Evolutionary conservation across 2,113 vertebrate genomes (phyloP), one percentile per base, ranked within the genome.

Genomic region (Cyanistes caeruleus): DNA sequence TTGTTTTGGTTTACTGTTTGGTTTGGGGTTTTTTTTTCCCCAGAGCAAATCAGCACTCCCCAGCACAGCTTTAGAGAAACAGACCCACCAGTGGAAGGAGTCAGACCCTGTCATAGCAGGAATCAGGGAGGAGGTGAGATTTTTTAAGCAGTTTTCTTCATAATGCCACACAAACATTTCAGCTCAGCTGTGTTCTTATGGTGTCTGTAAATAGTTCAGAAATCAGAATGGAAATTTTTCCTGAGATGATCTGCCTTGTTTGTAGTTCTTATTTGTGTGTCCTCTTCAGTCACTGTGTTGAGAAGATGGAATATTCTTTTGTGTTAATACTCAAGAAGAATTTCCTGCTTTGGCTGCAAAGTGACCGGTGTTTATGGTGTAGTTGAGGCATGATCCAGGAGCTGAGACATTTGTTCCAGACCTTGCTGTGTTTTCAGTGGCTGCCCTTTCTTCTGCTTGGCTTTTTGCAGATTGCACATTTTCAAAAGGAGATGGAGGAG

Each of bases 401-500:
- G 49, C 82, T 35, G n/a, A 2, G 12, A 9, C 16, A 3, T 39
- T 79, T 63, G 21, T 93, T 80, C 39, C 67, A 87, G 52, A 31
- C 43, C 21, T 22, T 46, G 22, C 68, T 24, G 0, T 53, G 46
- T 84, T 63, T 13, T 16, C 58, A 65, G 18, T 33, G 37, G 23
- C 23, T 58, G 35, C 31, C 8, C n/a, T 74, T 69, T 73, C 41
- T 69, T 24, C 28, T 1, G 0, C 24, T 84, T 95, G 37, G 51
- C 81, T 73, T 39, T 35, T 39, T 35, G 25, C 92, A 99, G 99
- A 99, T 99, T 18, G 97, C 98, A 10, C 99, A 99, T 95, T 99
- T 99, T 88, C 99, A 99, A 93, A 99, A 99, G 96, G 99, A 99
- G 95, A 91, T 99, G 87, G 99, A 99, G 33, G 99, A 99, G 28